A percentile compares a stretch with the other conserved stretches of the same genome.
phyloP scores from a whole-genome alignment of 2,113 vertebrate species.

The Dasyprocta punctata region DNA sequence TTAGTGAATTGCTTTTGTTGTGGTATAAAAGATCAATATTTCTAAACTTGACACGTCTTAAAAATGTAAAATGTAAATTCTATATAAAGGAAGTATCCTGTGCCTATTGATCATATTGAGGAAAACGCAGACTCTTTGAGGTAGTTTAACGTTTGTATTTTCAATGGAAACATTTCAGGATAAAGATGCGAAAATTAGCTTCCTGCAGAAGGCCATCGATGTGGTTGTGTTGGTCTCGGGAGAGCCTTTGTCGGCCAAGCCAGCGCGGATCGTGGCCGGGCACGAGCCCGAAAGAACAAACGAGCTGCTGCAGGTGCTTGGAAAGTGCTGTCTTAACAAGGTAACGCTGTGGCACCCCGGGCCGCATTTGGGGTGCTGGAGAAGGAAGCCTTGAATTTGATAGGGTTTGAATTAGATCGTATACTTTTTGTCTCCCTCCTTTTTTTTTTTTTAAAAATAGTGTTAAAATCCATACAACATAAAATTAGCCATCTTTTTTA shows the following conservation, averaged over 20 bases:
- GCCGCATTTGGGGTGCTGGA: background rate
- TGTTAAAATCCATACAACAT: background rate
- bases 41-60: background rate
- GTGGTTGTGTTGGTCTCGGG: constrained; percentile 94
- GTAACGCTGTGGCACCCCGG: constrained; percentile 71
- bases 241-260: constrained; percentile 91
- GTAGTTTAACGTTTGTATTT: background rate
- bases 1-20: background rate
- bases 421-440: background rate
- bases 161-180: constrained; percentile 87
- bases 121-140: background rate
- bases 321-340: constrained; percentile 95
- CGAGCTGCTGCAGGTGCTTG: constrained; percentile 95
- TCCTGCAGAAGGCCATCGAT: constrained; percentile 97
- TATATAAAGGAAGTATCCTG: background rate
- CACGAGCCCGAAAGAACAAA: constrained; percentile 97
- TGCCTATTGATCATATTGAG: background rate
- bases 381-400: background rate
- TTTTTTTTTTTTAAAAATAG: background rate
- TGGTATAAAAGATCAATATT: background rate
- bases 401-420: background rate
- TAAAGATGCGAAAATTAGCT: constrained; percentile 95
- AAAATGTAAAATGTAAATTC: too few relatives aligned
- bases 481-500: too few relatives aligned
- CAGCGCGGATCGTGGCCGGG: constrained; percentile 93